Evolutionary conservation across 2,797 vertebrate genomes (phyloP).

Genomic region (Psittacula echo): DNA sequence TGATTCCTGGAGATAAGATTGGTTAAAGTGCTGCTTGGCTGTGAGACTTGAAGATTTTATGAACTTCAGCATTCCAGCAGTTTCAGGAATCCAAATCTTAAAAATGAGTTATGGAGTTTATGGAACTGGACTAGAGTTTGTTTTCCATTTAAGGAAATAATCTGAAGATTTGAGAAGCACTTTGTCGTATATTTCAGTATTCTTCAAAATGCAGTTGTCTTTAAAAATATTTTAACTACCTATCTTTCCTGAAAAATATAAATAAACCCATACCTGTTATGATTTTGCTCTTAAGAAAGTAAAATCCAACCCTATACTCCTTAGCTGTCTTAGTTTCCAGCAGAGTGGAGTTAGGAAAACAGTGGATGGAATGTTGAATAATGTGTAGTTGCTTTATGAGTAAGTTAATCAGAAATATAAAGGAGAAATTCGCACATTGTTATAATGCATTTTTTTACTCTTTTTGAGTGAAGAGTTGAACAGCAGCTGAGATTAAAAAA

Average conservation of each 20-base stretch:
- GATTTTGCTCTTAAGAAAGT: constrained; percentile 7
- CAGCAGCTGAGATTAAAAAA: neutral
- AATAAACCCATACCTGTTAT: neutral
- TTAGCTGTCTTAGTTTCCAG: neutral
- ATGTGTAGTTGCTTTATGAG: neutral
- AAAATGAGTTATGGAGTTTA: constrained; percentile 52
- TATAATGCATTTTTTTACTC: neutral
- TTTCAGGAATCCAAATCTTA: constrained; percentile 58
- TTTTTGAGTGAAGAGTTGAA: neutral
- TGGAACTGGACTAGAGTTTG: constrained; percentile 22
- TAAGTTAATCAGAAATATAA: neutral
- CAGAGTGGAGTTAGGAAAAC: neutral
- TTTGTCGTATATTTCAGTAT: constrained; percentile 48
- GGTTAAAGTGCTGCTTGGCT: constrained; percentile 38
- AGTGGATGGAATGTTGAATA: neutral
- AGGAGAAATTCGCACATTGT: neutral
- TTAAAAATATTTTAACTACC: constrained; percentile 27
- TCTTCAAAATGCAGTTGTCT: constrained; percentile 25
- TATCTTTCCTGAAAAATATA: neutral
- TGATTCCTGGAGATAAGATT: constrained; percentile 61
- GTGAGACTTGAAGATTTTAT: constrained; percentile 30
- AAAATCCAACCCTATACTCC: neutral
- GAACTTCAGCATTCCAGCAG: constrained; percentile 58
- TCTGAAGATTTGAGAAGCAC: constrained; percentile 19
- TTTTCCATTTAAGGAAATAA: constrained; percentile 57